Evolutionary conservation across 2,888 invertebrate genomes (phyloP).

Genomic region (Linnaemya vulpina): DNA sequence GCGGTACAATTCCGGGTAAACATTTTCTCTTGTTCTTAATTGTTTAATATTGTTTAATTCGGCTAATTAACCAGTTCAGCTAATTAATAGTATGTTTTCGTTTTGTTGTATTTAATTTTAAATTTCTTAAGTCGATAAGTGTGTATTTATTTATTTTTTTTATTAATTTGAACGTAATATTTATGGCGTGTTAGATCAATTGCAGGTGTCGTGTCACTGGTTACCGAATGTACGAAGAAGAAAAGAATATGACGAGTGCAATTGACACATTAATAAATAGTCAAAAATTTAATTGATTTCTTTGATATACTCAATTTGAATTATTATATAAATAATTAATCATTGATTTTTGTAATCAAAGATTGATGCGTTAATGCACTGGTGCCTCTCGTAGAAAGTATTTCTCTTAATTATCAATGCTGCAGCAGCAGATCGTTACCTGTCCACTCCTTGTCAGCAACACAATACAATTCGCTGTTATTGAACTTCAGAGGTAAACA

Average conservation of each 20-base stretch:
- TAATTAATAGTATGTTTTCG: not conserved
- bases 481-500: too few relatives aligned
- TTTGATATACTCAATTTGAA: too few relatives aligned
- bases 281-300: too few relatives aligned
- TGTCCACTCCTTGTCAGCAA: too few relatives aligned
- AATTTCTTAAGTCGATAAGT: not conserved
- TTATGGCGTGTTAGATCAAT: not conserved
- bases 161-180: not conserved
- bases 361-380: too few relatives aligned
- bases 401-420: too few relatives aligned
- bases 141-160: not conserved
- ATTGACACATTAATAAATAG: too few relatives aligned
- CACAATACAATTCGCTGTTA: too few relatives aligned
- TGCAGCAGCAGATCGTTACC: too few relatives aligned
- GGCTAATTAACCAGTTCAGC: conserved; percentile 5
- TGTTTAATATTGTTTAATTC: not conserved
- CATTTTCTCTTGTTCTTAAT: conserved; percentile 7
- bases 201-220: not conserved
- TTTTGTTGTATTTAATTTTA: not conserved
- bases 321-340: too few relatives aligned
- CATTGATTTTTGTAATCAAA: too few relatives aligned
- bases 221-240: not conserved
- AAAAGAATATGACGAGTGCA: not conserved
- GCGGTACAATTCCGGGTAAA: conserved; percentile 44
- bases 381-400: too few relatives aligned